Conservation (phyloP, 2,797 vertebrate species). For the Darevskia mixta region DNA sequence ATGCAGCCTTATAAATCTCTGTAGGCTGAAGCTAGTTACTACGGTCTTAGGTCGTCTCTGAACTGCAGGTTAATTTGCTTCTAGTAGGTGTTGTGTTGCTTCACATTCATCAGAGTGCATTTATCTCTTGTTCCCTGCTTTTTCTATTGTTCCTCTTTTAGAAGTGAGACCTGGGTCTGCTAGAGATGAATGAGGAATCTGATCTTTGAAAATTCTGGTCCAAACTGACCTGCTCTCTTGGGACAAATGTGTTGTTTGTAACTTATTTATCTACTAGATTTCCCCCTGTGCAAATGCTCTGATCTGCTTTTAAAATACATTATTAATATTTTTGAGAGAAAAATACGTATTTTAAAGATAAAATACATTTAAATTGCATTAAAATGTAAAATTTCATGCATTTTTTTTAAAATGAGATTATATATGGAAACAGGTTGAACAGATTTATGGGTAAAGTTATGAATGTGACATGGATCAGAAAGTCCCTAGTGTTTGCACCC, state of each 20-base stretch:
- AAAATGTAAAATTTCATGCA: background rate
- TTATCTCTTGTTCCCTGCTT: background rate
- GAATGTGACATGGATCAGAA: background rate
- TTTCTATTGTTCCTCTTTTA: background rate
- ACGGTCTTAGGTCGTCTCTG: background rate
- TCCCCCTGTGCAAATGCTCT: too few species aligned
- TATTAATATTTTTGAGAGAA: background rate
- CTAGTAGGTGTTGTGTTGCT: background rate
- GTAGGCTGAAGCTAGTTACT: background rate
- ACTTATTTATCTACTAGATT: too few species aligned
- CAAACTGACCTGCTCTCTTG: background rate
- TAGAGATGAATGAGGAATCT: background rate
- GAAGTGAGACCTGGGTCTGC: background rate
- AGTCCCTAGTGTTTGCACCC: background rate
- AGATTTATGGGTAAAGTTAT: background rate
- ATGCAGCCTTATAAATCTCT: constrained; percentile 14
- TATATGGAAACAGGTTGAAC: background rate
- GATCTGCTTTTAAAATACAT: too few species aligned
- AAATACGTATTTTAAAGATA: background rate
- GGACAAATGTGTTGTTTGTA: too few species aligned
- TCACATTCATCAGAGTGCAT: background rate
- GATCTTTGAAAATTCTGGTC: background rate
- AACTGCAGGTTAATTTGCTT: constrained; percentile 24
- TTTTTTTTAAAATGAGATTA: background rate
- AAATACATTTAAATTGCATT: too few species aligned